A percentile compares a stretch with the other conserved stretches of the same genome.
Conservation (phyloP, 2,797 vertebrate species). For the Argyrosomus regius region DNA sequence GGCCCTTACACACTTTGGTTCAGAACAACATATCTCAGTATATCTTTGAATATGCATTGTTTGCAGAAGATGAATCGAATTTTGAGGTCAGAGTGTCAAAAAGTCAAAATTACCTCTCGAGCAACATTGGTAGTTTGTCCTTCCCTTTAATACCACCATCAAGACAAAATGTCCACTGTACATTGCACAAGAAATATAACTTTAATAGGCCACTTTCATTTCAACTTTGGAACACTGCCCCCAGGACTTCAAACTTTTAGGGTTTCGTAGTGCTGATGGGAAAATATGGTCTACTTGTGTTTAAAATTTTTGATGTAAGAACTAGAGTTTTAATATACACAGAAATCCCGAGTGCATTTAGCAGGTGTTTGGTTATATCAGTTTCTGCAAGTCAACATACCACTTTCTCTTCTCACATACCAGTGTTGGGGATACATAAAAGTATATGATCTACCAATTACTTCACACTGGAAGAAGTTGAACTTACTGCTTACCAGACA, state of each 20-base stretch:
- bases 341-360: background rate
- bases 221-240: background rate
- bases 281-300: constrained; percentile 1
- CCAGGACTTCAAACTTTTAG: too few species aligned
- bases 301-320: background rate
- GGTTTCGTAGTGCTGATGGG: background rate
- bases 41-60: background rate
- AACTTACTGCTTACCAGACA: too few species aligned
- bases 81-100: background rate
- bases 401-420: background rate
- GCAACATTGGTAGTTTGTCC: background rate
- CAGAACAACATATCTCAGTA: background rate
- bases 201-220: background rate
- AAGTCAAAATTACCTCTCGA: background rate
- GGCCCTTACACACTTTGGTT: background rate
- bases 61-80: background rate
- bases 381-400: background rate
- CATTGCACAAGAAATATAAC: background rate
- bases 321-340: background rate
- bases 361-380: background rate
- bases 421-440: too few species aligned
- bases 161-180: background rate
- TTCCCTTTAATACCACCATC: background rate
- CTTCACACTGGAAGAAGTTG: too few species aligned
- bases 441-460: too few species aligned